Evolutionary conservation across 2,797 vertebrate genomes (phyloP), one percentile per base, ranked within the genome.

Genomic region (Sparus aurata): DNA sequence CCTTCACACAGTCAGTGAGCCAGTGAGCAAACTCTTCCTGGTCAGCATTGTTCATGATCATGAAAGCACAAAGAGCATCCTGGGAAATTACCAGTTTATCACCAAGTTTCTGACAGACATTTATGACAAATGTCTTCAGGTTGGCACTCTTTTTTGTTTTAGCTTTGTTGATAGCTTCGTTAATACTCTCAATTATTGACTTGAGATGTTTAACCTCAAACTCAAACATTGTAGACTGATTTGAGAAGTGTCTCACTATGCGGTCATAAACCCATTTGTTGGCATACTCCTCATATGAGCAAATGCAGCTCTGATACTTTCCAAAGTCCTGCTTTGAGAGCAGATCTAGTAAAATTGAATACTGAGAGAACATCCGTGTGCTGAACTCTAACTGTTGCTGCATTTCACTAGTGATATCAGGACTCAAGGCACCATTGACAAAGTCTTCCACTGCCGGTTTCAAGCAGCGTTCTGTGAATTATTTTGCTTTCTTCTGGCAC

Each of bases 401-500:
- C 88, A 94, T 93, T 83, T 90, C 82, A 57, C 61, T 85, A 66
- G 88, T 76, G 15, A 94, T 89, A 3, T 85, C 69, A 74, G 30
- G 75, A 50, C 94, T 91, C 54, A 94, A 69, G 6, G 41, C 82
- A 3, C 46, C 63, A 25, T 46, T 68, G 66, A 94, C 55, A 60
- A 78, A 91, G 5, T 54, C 8, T 71, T 80, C 12, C 1, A 92
- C n/a, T n/a, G n/a, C n/a, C 73, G 88, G 88, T 12, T 1, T 69
- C 67, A 94, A 60, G 12, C 93, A 94, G 0, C 1, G 0, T 0
- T 70, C 5, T 47, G n/a, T n/a, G n/a, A n/a, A n/a, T n/a, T n/a
- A n/a, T n/a, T n/a, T n/a, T n/a, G 93, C 92, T 16, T 93, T 95
- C n/a, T 88, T 94, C 25, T 88, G 82, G 63, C 90, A 91, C 69